phyloP scores from a whole-genome alignment of 2,888 invertebrate genomes.

The Mamestra brassicae region DNA sequence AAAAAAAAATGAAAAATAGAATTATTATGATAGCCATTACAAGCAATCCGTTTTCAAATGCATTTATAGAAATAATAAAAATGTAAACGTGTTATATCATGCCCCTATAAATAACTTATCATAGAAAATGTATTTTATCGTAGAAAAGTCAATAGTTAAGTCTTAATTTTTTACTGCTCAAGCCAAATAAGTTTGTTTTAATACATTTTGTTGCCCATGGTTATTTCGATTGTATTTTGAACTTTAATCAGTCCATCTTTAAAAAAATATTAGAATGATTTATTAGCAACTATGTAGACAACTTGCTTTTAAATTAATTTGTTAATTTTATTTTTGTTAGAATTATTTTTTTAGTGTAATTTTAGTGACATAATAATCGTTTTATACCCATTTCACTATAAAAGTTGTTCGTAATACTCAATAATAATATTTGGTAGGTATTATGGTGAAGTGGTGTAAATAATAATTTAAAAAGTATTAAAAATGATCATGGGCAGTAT shows the following conservation, averaged over 20 bases:
- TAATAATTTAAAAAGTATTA: conserved; percentile 36
- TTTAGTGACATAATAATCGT: neutral
- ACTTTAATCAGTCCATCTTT: neutral
- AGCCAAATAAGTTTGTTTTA: conserved; percentile 21
- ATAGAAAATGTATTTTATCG: conserved; percentile 50
- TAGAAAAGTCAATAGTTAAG: conserved; percentile 24
- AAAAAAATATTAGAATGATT: neutral
- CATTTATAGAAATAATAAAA: conserved; percentile 49
- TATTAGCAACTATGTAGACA: neutral
- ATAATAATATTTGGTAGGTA: neutral
- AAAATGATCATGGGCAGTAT: conserved; percentile 45
- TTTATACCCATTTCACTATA: neutral
- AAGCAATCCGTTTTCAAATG: conserved; percentile 56
- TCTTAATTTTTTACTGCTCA: conserved; percentile 29
- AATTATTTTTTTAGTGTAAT: too few relatives aligned
- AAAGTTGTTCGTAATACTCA: conserved; percentile 17
- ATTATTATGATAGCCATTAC: conserved; percentile 67
- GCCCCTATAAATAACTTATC: conserved; percentile 33
- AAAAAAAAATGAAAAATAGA: conserved; percentile 64
- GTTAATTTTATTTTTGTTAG: neutral
- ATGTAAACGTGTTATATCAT: conserved; percentile 34
- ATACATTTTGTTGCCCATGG: conserved; percentile 19
- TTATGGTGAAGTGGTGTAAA: conserved; percentile 44
- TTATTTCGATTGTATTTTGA: neutral
- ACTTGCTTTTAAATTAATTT: neutral